Evolutionary conservation across 1,140 invertebrate species (phyloP).

Genomic region (Drosophila pallidifrons): DNA sequence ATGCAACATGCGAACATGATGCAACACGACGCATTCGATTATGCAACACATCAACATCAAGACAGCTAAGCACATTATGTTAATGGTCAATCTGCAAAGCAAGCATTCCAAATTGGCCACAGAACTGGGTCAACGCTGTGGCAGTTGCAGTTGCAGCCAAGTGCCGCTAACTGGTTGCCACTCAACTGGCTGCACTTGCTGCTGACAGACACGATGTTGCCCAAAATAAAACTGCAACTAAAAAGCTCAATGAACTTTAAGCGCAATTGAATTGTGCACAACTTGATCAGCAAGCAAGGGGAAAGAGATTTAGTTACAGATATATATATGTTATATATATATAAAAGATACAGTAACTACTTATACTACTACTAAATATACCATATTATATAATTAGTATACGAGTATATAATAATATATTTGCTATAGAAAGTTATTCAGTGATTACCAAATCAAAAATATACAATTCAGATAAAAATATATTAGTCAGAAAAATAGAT

Average conservation of each 20-base stretch:
- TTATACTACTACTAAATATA: too few species aligned
- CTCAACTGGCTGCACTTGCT: neutral
- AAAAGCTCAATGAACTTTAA: neutral
- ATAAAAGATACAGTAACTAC: too few species aligned
- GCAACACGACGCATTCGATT: constrained; percentile 4
- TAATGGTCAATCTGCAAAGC: constrained; percentile 16
- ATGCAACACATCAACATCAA: constrained; percentile 18
- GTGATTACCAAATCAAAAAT: too few species aligned
- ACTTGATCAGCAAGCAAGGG: neutral
- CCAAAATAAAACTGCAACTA: neutral
- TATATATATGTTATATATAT: too few species aligned
- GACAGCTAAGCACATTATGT: constrained; percentile 23
- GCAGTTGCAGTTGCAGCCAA: constrained; percentile 7
- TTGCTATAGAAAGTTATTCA: too few species aligned
- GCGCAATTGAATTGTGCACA: neutral
- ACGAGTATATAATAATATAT: too few species aligned
- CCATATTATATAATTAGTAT: too few species aligned
- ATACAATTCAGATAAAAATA: too few species aligned
- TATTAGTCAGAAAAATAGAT: too few species aligned
- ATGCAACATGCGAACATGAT: neutral
- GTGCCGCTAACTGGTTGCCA: constrained; percentile 11
- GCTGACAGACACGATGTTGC: neutral
- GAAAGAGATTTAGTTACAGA: too few species aligned
- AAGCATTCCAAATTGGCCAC: constrained; percentile 4
- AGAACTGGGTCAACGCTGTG: constrained; percentile 10